Conservation (phyloP, 1,140 invertebrate species). For the Penaeus japonicus region DNA sequence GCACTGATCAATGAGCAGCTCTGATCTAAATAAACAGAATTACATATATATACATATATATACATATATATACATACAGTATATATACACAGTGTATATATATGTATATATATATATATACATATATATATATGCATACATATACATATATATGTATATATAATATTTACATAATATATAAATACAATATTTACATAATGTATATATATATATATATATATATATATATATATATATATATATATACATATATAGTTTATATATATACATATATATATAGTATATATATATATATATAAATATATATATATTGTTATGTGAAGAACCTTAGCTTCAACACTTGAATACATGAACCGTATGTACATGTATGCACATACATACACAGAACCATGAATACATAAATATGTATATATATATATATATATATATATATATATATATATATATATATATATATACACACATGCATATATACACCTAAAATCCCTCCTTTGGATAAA, state of each 20-base stretch:
- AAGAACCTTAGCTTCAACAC: background rate
- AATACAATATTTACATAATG: background rate
- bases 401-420: background rate
- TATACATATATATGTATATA: slow-evolving; percentile 13
- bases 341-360: background rate
- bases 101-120: background rate
- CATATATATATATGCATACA: background rate
- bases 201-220: slow-evolving; percentile 13
- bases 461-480: too few species aligned
- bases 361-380: background rate
- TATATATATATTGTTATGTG: background rate
- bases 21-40: background rate
- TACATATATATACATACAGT: background rate
- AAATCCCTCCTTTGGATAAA: too few species aligned
- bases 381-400: background rate
- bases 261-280: background rate
- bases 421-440: background rate
- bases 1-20: too few species aligned
- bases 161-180: background rate
- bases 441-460: too few species aligned
- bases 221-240: slow-evolving; percentile 8
- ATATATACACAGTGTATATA: background rate
- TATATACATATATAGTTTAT: background rate
- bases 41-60: slow-evolving; percentile 1
- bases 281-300: slow-evolving; percentile 2